Conservation (phyloP, 53 echinoderm and acorn worm species). For the Zoroaster sp. region DNA sequence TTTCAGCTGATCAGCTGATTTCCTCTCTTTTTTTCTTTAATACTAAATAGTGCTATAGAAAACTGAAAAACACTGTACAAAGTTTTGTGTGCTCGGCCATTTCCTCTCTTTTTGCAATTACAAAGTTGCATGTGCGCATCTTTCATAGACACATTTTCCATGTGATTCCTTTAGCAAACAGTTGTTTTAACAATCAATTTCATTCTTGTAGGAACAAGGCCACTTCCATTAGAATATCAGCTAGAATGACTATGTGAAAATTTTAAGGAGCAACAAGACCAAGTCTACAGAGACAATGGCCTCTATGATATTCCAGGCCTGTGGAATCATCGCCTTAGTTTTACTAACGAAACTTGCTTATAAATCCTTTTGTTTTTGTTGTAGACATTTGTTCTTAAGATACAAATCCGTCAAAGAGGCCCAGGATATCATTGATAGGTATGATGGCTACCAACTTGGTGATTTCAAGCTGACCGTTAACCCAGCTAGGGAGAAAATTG, state of each 20-base stretch:
- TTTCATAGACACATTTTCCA: no score
- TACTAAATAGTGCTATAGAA: no score
- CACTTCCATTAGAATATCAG: no score
- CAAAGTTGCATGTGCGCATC: background rate
- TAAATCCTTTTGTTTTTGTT: background rate
- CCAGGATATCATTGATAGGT: slow-evolving; percentile 18
- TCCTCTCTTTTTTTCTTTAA: no score
- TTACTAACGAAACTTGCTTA: background rate
- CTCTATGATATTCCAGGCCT: no score
- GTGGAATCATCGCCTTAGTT: background rate
- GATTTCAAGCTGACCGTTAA: background rate
- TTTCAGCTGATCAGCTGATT: background rate
- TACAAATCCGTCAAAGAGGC: slow-evolving; percentile 32
- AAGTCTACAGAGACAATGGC: no score
- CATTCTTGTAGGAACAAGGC: no score
- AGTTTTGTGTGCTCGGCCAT: background rate
- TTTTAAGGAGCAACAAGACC: no score
- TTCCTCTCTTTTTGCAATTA: background rate
- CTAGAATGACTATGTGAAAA: no score
- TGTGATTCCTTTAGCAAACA: no score
- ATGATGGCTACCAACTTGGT: slow-evolving; percentile 10
- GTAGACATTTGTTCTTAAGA: slow-evolving; percentile 32
- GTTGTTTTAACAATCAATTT: no score
- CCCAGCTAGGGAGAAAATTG: slow-evolving; percentile 50
- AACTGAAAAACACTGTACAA: background rate